Evolutionary conservation across 2,797 vertebrate species (phyloP).

Genomic region (Clarias laeviceps): DNA sequence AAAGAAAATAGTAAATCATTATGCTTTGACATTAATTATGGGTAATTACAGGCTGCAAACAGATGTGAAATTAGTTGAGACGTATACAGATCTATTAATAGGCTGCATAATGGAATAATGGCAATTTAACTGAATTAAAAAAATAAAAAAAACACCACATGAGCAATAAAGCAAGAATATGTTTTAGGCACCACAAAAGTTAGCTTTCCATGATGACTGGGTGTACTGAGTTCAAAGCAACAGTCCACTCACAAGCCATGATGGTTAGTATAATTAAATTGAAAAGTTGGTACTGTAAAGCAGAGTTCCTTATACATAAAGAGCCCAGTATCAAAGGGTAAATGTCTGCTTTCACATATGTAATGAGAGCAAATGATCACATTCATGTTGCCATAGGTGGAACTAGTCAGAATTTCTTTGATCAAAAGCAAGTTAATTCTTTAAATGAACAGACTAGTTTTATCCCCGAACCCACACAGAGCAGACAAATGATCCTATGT

Average conservation of each 20-base stretch:
- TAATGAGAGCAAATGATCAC: not conserved
- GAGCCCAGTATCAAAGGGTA: not conserved
- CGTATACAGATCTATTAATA: not conserved
- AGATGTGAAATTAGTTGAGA: not conserved
- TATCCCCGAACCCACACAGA: not conserved
- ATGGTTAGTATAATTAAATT: not conserved
- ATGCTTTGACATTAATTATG: not conserved
- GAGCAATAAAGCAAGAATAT: not conserved
- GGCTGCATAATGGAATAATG: not conserved
- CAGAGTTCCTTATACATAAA: not conserved
- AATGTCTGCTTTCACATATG: not conserved
- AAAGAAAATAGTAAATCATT: not conserved
- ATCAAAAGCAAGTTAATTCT: too few relatives aligned
- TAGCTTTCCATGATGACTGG: not conserved
- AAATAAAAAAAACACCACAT: not conserved
- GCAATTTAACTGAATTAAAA: too few relatives aligned
- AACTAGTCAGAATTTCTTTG: not conserved
- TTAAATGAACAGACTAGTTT: too few relatives aligned
- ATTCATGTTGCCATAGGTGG: not conserved
- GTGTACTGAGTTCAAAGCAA: not conserved
- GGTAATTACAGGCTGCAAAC: not conserved
- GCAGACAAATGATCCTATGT: too few relatives aligned
- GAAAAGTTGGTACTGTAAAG: not conserved
- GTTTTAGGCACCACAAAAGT: not conserved
- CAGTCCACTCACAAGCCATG: not conserved